Percentiles rank a stretch among this genome's conserved stretches.
phyloP scores from a whole-genome alignment of 2,113 vertebrate genomes.

The Serilophus lunatus region DNA sequence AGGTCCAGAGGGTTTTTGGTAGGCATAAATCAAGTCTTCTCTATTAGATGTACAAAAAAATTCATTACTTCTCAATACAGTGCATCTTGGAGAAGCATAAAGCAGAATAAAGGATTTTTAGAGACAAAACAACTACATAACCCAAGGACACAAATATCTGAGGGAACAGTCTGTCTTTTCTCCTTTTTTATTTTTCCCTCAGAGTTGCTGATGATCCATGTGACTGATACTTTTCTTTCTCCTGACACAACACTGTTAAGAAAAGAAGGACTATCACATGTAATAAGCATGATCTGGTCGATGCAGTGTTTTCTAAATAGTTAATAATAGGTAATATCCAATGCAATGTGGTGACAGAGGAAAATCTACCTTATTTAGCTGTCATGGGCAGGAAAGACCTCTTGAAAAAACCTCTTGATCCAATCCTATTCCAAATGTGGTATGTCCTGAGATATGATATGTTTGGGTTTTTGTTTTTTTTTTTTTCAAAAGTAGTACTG shows the following conservation, averaged over 20 bases:
- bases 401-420: background rate
- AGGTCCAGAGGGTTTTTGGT: background rate
- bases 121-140: background rate
- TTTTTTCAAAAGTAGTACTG: background rate
- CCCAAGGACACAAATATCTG: background rate
- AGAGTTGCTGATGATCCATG: background rate
- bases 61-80: background rate
- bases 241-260: background rate
- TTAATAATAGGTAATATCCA: background rate
- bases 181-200: background rate
- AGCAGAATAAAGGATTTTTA: background rate
- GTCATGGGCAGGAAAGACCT: background rate
- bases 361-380: background rate
- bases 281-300: background rate
- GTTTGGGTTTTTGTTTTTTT: too few relatives aligned
- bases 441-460: background rate
- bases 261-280: background rate
- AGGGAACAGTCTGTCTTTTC: background rate
- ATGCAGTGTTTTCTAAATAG: background rate
- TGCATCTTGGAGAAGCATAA: background rate
- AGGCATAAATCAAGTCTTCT: background rate
- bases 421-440: background rate
- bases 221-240: background rate
- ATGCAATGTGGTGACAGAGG: rapidly evolving
- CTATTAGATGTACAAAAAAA: background rate